These are phyloP conservation scores for Cantharis rustica DNA, from an alignment of 2,888 invertebrate genomes.

Conservation along the genomic window DNA sequence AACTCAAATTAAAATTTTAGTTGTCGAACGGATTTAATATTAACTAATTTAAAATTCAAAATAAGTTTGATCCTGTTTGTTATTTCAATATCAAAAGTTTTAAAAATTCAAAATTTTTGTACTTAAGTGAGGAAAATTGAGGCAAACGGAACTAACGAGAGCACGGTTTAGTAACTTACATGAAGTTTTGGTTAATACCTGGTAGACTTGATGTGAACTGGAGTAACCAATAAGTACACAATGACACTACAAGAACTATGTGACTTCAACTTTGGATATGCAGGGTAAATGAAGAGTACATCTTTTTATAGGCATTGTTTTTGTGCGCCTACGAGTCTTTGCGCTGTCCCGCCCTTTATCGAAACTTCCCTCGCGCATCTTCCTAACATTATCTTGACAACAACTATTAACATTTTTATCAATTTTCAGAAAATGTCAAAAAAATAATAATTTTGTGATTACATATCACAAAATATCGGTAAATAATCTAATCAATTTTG, in stretches of 20 bases:
- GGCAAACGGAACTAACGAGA: too few relatives aligned
- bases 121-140: neutral
- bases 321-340: slow-evolving; percentile 38
- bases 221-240: slow-evolving; percentile 14
- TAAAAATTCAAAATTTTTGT: neutral
- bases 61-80: neutral
- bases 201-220: neutral
- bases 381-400: slow-evolving; percentile 38
- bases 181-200: neutral
- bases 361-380: slow-evolving; percentile 32
- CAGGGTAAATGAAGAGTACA: slow-evolving; percentile 32
- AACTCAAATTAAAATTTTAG: neutral
- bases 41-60: neutral
- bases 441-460: neutral
- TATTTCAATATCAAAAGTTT: neutral
- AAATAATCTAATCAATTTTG: neutral
- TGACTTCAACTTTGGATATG: slow-evolving; percentile 35
- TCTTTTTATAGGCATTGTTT: slow-evolving; percentile 36
- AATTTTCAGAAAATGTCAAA: slow-evolving; percentile 6
- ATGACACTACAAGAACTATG: slow-evolving; percentile 28
- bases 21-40: neutral
- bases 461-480: neutral
- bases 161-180: slow-evolving; percentile 2
- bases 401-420: slow-evolving; percentile 35
- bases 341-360: slow-evolving; percentile 37